These are phyloP conservation scores for Electrona antarctica DNA, from an alignment of 2,113 vertebrate genomes.

Conservation along the genomic window DNA sequence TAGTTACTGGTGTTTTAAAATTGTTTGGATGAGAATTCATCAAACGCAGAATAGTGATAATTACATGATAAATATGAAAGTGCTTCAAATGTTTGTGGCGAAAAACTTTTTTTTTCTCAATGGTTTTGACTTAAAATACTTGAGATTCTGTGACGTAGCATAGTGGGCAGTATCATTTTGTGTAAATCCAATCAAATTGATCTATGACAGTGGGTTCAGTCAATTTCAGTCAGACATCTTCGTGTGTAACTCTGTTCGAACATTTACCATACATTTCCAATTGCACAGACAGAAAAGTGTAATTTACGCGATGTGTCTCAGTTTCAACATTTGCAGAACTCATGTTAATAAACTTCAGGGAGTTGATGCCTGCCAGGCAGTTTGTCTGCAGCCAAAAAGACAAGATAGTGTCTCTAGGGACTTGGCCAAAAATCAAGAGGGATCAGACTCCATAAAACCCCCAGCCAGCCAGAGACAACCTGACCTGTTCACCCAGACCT, in stretches of 20 bases:
- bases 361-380: conserved; percentile 55
- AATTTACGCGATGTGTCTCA: conserved; percentile 31
- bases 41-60: too few species aligned
- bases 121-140: too few species aligned
- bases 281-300: conserved; percentile 6
- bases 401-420: conserved; percentile 36
- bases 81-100: too few species aligned
- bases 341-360: conserved; percentile 43
- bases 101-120: too few species aligned
- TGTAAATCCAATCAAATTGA: not conserved
- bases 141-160: too few species aligned
- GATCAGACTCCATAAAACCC: conserved; percentile 7
- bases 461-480: conserved; percentile 1
- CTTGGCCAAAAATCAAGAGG: conserved; percentile 43
- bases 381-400: conserved; percentile 59
- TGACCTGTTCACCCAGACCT: not conserved
- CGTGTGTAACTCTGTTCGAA: not conserved
- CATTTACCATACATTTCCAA: not conserved
- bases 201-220: not conserved
- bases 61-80: too few species aligned
- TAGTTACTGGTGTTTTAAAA: too few species aligned
- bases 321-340: conserved; percentile 14
- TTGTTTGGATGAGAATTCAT: too few species aligned
- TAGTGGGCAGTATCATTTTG: not conserved
- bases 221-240: not conserved